A percentile compares a stretch with the other conserved stretches of the same genome.
Conservation (phyloP, 2,113 vertebrate species). For the Entelurus aequoreus region DNA sequence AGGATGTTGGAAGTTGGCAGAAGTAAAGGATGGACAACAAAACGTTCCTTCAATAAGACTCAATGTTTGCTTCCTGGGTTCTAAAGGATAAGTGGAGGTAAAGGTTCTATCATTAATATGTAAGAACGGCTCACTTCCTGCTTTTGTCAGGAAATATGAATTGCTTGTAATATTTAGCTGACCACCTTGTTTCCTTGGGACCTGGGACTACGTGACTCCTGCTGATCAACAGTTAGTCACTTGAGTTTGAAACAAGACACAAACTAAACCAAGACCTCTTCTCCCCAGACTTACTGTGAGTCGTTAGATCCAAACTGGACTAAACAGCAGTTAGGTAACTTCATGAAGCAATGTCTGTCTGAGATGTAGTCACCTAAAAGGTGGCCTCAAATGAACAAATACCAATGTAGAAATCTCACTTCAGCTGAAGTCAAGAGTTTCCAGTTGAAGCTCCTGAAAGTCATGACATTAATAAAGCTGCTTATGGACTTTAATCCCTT, state of each 20-base stretch:
- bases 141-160: conserved; percentile 23
- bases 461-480: conserved; percentile 56
- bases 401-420: conserved; percentile 26
- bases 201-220: conserved; percentile 38
- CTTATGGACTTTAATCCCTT: conserved; percentile 56
- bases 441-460: conserved; percentile 34
- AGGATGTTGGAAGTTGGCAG: too few relatives aligned
- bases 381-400: conserved; percentile 16
- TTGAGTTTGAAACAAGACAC: background rate
- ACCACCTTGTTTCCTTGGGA: conserved; percentile 34
- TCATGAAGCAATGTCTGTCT: conserved; percentile 9
- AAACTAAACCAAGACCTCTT: conserved; percentile 7
- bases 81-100: conserved; percentile 16
- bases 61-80: background rate
- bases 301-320: background rate
- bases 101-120: conserved; percentile 34
- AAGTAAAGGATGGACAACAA: background rate
- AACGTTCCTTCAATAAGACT: conserved; percentile 6
- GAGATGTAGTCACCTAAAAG: conserved; percentile 26
- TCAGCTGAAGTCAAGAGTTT: conserved; percentile 44
- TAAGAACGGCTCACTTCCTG: conserved; percentile 18
- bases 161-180: conserved; percentile 30
- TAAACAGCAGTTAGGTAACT: conserved; percentile 8
- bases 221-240: conserved; percentile 6
- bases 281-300: background rate